These are phyloP conservation scores for Herminia tarsipennalis DNA, from an alignment of 2,888 invertebrate species.

Conservation along the genomic window DNA sequence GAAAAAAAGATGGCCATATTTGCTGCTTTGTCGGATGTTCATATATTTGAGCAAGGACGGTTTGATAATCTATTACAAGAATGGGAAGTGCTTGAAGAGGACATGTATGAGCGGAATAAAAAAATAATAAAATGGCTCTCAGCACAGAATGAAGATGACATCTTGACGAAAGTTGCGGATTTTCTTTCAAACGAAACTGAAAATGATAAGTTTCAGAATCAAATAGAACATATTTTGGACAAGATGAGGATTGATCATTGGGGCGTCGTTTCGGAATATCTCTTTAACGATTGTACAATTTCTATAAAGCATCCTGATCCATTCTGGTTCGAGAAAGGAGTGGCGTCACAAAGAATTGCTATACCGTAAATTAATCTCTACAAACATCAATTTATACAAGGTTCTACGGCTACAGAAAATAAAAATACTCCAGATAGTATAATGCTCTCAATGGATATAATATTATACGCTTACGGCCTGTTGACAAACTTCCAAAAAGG, in stretches of 20 bases:
- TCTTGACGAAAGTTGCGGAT: not conserved
- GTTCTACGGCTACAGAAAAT: conserved; percentile 11
- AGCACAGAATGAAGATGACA: not conserved
- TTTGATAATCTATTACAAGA: conserved; percentile 38
- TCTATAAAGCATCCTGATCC: conserved; percentile 6
- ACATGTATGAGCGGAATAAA: not conserved
- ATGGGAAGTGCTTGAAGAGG: conserved; percentile 10
- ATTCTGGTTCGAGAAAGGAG: conserved; percentile 38
- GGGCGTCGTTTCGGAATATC: conserved; percentile 6
- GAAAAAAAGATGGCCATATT: conserved; percentile 47
- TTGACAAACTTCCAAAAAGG: conserved; percentile 40
- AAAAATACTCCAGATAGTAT: conserved; percentile 8
- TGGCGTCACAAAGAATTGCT: conserved; percentile 18
- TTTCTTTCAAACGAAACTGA: conserved; percentile 7
- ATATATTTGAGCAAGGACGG: conserved; percentile 33
- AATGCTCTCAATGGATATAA: conserved; percentile 47
- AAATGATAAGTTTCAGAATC: conserved; percentile 12
- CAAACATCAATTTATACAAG: conserved; percentile 13
- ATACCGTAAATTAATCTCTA: conserved; percentile 30
- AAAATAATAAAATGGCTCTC: conserved; percentile 25
- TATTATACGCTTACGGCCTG: conserved; percentile 54
- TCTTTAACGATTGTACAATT: conserved; percentile 2
- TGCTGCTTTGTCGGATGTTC: conserved; percentile 40
- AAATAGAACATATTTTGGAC: conserved; percentile 3
- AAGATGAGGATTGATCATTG: conserved; percentile 3